phyloP scores from a whole-genome alignment of 2,888 invertebrate genomes.

The Gandaritis pyraliata region DNA sequence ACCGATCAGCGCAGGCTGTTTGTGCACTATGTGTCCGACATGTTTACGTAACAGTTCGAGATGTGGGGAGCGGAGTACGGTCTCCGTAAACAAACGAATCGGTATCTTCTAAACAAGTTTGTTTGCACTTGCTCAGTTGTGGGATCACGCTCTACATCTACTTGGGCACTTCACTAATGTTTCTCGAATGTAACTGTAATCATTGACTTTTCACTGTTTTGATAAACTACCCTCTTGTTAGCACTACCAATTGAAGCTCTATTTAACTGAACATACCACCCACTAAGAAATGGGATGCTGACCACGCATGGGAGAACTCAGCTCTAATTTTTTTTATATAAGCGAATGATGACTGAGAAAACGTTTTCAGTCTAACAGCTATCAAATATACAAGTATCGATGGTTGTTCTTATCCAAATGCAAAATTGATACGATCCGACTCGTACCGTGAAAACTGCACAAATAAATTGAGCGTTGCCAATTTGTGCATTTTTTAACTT shows the following conservation, averaged over 20 bases:
- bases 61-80: conserved; percentile 54
- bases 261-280: no score
- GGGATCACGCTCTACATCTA: conserved; percentile 49
- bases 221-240: background rate
- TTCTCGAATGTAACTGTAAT: conserved; percentile 20
- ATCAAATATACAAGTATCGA: no score
- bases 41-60: conserved; percentile 78
- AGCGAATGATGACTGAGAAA: no score
- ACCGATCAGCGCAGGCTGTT: conserved; percentile 80
- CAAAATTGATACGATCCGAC: background rate
- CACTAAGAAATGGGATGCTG: no score
- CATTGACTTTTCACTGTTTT: conserved; percentile 2
- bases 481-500: conserved; percentile 1
- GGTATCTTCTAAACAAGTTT: conserved; percentile 62
- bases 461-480: background rate
- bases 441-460: background rate
- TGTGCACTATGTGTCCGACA: conserved; percentile 67
- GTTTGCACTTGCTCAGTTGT: conserved; percentile 61
- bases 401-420: background rate
- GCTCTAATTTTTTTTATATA: no score
- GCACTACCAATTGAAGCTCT: no score
- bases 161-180: conserved; percentile 40
- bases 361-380: no score
- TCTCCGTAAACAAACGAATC: conserved; percentile 50
- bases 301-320: no score